Evolutionary conservation across 2,888 invertebrate species (phyloP), one percentile per base, ranked within the genome.

Genomic region (Dolichopus griseipennis): DNA sequence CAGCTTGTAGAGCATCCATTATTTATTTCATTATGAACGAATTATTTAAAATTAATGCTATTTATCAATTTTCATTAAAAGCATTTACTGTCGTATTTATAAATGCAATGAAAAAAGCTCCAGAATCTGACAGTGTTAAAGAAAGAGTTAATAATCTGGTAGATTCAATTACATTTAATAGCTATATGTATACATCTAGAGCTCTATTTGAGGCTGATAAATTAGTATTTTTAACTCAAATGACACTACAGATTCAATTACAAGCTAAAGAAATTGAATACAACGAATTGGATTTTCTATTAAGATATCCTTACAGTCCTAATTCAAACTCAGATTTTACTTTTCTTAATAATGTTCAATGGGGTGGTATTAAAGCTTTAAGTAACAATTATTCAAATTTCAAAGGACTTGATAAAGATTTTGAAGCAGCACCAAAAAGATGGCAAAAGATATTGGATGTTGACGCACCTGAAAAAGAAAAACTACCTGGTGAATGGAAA

Each of bases 401-500:
- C 78, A 87, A 87, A 66, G 92, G 90, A 75, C 83, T 97, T 1
- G 96, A 96, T 76, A 90, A 92, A 73, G 96, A 97, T 77, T 90
- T 97, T 72, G 95, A 95, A 80, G 92, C 92, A 0, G 93, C 95
- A 0, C 87, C 89, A 1, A 96, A 95, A 65, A 86, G 95, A 68
- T 97, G 97, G 97, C 90, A 91, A 75, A 95, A 93, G 77, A 93
- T 94, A 75, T 89, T 92, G 0, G 95, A 97, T 75, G 91, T 92
- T 22, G 96, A 97, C 78, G 90, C 89, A 70, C 96, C 97, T 0
- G 97, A 97, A 80, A 89, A 90, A 75, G 96, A 97, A 79, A 95
- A 93, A 78, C 86, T 96, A 73, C 97, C 97, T 0, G 93, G 93
- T 70, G 97, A 97, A 76, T 97, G 97, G 97, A 97, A 96, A 79